Evolutionary conservation across 2,797 vertebrate genomes (phyloP), one percentile per base, ranked within the genome.

Genomic region (Gallinago stenura): DNA sequence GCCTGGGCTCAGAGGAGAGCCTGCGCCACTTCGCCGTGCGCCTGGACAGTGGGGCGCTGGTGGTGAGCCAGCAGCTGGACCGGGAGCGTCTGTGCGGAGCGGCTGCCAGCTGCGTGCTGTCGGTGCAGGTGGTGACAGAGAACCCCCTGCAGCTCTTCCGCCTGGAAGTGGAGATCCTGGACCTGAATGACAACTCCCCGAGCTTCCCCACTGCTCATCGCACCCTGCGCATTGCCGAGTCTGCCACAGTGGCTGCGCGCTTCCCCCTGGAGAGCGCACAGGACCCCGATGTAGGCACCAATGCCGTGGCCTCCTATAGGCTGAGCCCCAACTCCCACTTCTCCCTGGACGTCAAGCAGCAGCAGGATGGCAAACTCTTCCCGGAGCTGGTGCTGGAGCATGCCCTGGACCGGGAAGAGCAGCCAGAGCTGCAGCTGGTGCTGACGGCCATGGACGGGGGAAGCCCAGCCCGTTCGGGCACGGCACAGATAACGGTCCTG

Each of bases 101-200:
- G 33, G 98, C 97, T 94, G 95, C 96, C 62, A 95, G 97, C 18
- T 99, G 99, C 92, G 97, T 99, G 58, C 96, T 99, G 80, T 98
- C 98, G 7, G 98, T 99, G 87, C 98, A 99, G 96, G 98, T 99
- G 80, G 96, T 99, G 68, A 91, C 99, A 45, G 98, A 99, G 95
- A 97, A 98, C 57, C 99, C 99, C 69, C 95, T 99, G 93, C 98
- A 98, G 58, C 98, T 99, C 30, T 98, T 98, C 48, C 98, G 98
- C n/a, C 98, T 99, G 33, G 98, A 98, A 93, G 98, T 99, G 85
- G 98, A 99, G 93, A 98, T 99, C 92, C 92, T 98, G 97, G 99
- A 99, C 91, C 97, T 99, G 72, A 99, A 99, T 45, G 99, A 99
- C 97, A 99, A 99, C 73, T 98, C 99, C 28, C 99, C 99, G 16